Evolutionary conservation across 1,140 invertebrate species (phyloP).

Genomic region (Caenorhabditis briggsae): DNA sequence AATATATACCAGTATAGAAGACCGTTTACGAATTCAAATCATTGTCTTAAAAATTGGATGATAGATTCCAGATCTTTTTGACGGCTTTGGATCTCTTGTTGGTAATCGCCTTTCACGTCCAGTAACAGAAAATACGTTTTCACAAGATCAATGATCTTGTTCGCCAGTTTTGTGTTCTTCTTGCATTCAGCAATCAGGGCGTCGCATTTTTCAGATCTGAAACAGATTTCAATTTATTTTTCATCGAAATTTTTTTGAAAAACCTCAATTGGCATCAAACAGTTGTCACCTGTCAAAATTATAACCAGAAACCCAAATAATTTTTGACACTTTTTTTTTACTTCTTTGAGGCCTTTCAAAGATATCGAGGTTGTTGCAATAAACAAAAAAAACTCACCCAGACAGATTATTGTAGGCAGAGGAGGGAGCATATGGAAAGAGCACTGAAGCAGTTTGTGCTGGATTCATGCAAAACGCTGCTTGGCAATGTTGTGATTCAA

Average conservation of each 20-base stretch:
- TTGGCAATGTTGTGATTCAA: not conserved
- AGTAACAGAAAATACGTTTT: no score
- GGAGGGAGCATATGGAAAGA: not conserved
- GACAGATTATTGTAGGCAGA: not conserved
- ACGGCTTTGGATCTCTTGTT: no score
- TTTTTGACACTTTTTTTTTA: conserved; percentile 48
- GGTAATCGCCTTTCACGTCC: no score
- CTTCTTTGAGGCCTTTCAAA: conserved; percentile 33
- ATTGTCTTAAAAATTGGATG: no score
- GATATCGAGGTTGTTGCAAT: not conserved
- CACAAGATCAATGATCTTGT: conserved; percentile 59
- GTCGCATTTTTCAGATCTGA: conserved; percentile 63
- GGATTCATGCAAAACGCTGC: not conserved
- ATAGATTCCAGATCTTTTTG: no score
- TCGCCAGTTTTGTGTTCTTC: conserved; percentile 52
- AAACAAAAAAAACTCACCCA: no score
- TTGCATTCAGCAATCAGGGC: conserved; percentile 57
- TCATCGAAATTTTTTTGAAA: no score
- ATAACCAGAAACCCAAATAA: not conserved
- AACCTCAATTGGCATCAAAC: no score
- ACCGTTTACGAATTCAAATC: no score
- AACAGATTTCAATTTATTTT: not conserved
- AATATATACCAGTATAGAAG: no score
- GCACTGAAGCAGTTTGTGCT: not conserved
- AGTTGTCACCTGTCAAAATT: no score